phyloP scores from a whole-genome alignment of 2,797 vertebrate species.

The Lates japonicus region DNA sequence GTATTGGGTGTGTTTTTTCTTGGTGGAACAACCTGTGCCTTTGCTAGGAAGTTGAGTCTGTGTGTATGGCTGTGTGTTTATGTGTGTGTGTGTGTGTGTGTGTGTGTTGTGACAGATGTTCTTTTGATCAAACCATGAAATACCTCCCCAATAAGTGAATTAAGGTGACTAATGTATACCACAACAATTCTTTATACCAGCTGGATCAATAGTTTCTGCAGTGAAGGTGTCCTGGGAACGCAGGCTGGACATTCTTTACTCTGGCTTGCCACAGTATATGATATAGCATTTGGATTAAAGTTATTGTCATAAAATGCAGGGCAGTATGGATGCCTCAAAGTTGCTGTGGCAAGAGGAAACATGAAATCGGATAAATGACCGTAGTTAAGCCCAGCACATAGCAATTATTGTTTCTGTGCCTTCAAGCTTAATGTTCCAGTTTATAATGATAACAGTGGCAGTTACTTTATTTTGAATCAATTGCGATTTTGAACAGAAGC shows the following conservation, averaged over 20 bases:
- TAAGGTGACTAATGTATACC: conserved; percentile 59
- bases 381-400: background rate
- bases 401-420: background rate
- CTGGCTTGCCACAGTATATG: conserved; percentile 8
- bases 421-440: background rate
- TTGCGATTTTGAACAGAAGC: too few species aligned
- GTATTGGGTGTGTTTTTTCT: conserved; percentile 70
- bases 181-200: conserved; percentile 58
- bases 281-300: conserved; percentile 37
- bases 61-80: conserved; percentile 3
- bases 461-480: too few species aligned
- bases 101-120: conserved; percentile 55
- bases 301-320: conserved; percentile 3
- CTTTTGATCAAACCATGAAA: conserved; percentile 66
- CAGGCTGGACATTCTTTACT: conserved; percentile 11
- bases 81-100: conserved; percentile 29
- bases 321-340: background rate
- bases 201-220: conserved; percentile 69
- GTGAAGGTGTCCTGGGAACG: conserved; percentile 36
- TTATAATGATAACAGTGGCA: too few species aligned
- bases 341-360: background rate
- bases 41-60: conserved; percentile 10
- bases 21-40: conserved; percentile 39
- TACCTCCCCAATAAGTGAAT: conserved; percentile 68
- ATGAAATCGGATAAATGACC: background rate